Evolutionary conservation across 2,888 invertebrate genomes (phyloP).

Genomic region (Maniola hyperantus): DNA sequence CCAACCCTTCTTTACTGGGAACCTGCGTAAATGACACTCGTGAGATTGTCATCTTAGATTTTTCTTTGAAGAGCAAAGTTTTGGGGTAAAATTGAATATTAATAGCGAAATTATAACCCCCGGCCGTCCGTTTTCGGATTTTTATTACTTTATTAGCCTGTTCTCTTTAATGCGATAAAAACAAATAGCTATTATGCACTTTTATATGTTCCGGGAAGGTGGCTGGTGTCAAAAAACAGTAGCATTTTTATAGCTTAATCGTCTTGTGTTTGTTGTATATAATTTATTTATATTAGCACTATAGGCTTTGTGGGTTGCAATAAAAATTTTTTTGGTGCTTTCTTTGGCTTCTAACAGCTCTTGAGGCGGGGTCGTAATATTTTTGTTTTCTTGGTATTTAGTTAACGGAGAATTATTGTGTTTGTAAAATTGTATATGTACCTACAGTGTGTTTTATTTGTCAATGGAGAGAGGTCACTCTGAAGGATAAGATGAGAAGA

Average conservation of each 20-base stretch:
- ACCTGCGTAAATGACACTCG: slow-evolving; percentile 67
- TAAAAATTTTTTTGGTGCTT: slow-evolving; percentile 44
- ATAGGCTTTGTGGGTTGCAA: slow-evolving; percentile 47
- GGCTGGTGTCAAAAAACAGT: slow-evolving; percentile 78
- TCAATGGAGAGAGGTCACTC: no score
- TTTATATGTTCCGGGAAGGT: slow-evolving; percentile 73
- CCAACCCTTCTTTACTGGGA: slow-evolving; percentile 70
- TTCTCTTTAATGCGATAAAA: slow-evolving; percentile 74
- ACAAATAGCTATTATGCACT: slow-evolving; percentile 72
- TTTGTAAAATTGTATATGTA: no score
- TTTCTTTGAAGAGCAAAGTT: slow-evolving; percentile 77
- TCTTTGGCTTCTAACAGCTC: slow-evolving; percentile 3
- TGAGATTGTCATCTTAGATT: slow-evolving; percentile 74
- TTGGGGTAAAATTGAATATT: slow-evolving; percentile 81
- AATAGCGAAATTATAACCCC: slow-evolving; percentile 78
- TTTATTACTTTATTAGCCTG: slow-evolving; percentile 79
- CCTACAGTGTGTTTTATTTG: no score
- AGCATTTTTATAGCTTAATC: slow-evolving; percentile 79
- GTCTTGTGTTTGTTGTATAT: slow-evolving; percentile 63
- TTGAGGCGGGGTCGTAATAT: slow-evolving; percentile 13
- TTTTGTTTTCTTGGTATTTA: slow-evolving; percentile 12
- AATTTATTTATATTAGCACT: slow-evolving; percentile 58
- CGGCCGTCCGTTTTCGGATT: slow-evolving; percentile 58
- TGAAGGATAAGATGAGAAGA: no score
- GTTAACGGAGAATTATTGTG: neutral